Conservation (phyloP, 2,888 invertebrate genomes). For the Cataglyphis livida region DNA sequence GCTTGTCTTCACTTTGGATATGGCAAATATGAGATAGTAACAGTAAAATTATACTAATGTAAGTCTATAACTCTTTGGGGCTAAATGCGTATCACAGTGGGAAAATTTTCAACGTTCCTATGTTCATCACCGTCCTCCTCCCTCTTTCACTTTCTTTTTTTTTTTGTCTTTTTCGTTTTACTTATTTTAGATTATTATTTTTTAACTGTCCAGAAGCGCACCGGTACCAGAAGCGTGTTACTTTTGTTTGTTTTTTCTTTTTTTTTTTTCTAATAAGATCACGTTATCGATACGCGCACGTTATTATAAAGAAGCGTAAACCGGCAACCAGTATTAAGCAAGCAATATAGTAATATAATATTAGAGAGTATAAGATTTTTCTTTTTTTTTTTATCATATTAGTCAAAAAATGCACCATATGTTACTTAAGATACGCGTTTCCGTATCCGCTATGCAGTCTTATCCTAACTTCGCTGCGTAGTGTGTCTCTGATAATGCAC, state of each 20-base stretch:
- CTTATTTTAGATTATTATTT: slow-evolving; percentile 66
- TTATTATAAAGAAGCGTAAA: slow-evolving; percentile 75
- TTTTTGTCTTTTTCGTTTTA: slow-evolving; percentile 54
- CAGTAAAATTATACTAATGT: slow-evolving; percentile 84
- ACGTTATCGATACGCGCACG: slow-evolving; percentile 69
- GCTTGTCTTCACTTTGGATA: slow-evolving; percentile 82
- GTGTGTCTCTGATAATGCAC: slow-evolving; percentile 21
- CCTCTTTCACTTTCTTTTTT: slow-evolving; percentile 58
- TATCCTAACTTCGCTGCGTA: slow-evolving; percentile 77
- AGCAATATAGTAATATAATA: slow-evolving; percentile 76
- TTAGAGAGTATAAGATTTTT: slow-evolving; percentile 67
- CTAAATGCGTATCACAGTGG: slow-evolving; percentile 85
- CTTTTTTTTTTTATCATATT: slow-evolving; percentile 59
- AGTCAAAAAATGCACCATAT: slow-evolving; percentile 81
- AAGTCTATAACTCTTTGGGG: slow-evolving; percentile 84
- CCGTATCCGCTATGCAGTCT: slow-evolving; percentile 80
- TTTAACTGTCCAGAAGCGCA: slow-evolving; percentile 78
- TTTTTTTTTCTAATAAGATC: slow-evolving; percentile 62
- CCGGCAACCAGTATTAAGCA: slow-evolving; percentile 78
- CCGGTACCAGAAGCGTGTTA: slow-evolving; percentile 68
- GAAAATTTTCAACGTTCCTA: slow-evolving; percentile 79
- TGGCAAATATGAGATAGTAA: slow-evolving; percentile 84
- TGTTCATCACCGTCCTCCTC: slow-evolving; percentile 31
- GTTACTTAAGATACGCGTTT: slow-evolving; percentile 77
- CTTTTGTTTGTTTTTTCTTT: slow-evolving; percentile 8